phyloP scores from a whole-genome alignment of 2,888 invertebrate species.

The Tetropium fuscum region DNA sequence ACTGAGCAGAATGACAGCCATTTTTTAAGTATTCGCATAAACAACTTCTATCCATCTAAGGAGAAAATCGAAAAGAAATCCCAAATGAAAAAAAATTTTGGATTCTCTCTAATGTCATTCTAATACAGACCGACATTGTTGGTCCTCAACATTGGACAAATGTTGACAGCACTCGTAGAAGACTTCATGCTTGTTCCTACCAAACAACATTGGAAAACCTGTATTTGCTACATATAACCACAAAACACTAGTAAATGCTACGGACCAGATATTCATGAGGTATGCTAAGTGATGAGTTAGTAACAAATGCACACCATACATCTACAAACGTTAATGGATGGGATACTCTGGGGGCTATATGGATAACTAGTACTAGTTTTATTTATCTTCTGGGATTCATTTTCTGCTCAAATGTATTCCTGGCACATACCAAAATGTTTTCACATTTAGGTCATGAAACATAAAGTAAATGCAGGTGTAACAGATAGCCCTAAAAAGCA shows the following conservation, averaged over 20 bases:
- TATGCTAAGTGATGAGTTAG: constrained; percentile 14
- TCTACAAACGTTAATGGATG: neutral
- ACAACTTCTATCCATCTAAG: constrained; percentile 25
- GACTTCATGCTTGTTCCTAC: constrained; percentile 73
- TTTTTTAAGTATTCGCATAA: constrained; percentile 22
- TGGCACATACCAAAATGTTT: too few relatives aligned
- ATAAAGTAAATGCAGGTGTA: too few relatives aligned
- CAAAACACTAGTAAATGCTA: constrained; percentile 10
- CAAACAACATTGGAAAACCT: constrained; percentile 45
- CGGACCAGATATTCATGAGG: constrained; percentile 2
- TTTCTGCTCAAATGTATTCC: neutral
- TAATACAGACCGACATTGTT: constrained; percentile 71
- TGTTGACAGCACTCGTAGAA: constrained; percentile 76
- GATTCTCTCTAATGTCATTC: constrained; percentile 25
- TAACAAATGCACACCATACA: constrained; percentile 3
- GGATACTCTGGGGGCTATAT: constrained; percentile 13
- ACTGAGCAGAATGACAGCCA: too few relatives aligned
- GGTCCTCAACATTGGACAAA: constrained; percentile 75
- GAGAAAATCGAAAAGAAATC: constrained; percentile 22
- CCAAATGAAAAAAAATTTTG: constrained; percentile 31
- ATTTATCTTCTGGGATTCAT: too few relatives aligned
- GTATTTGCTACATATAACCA: constrained; percentile 22
- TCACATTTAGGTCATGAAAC: too few relatives aligned
- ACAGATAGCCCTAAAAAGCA: too few relatives aligned
- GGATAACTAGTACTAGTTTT: constrained; percentile 7